Evolutionary conservation across 92 coral and sea anemone species (phyloP).

Genomic region (Phenganax stokvisi): DNA sequence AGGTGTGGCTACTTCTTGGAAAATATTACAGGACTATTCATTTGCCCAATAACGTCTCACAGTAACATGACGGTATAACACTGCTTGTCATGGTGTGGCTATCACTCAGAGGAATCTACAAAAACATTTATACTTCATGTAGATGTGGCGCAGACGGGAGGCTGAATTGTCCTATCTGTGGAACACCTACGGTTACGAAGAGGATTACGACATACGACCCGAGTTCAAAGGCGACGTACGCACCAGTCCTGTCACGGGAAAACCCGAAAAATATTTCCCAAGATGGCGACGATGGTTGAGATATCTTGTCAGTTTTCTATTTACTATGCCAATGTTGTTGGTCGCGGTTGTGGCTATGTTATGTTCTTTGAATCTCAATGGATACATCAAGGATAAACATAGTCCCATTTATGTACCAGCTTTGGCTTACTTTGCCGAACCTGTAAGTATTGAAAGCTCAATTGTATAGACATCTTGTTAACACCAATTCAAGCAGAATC

Average conservation of each 20-base stretch:
- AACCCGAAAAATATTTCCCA: constrained; percentile 86
- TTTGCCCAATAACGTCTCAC: too few relatives aligned
- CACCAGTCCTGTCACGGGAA: constrained; percentile 87
- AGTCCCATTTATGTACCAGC: constrained; percentile 84
- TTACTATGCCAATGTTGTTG: constrained; percentile 75
- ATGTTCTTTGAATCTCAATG: constrained; percentile 89
- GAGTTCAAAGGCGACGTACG: constrained; percentile 72
- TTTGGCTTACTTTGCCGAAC: constrained; percentile 89
- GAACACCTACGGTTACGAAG: constrained; percentile 75
- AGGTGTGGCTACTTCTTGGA: too few relatives aligned
- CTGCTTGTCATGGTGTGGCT: too few relatives aligned
- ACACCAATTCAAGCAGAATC: too few relatives aligned
- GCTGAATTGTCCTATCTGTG: constrained; percentile 75
- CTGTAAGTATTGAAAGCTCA: constrained; percentile 51
- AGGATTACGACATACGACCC: constrained; percentile 70
- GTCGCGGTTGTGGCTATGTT: constrained; percentile 94
- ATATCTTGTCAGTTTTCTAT: constrained; percentile 72
- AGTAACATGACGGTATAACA: too few relatives aligned
- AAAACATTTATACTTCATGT: neutral
- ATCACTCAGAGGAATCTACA: neutral
- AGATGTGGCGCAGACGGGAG: constrained; percentile 92
- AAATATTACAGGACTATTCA: too few relatives aligned
- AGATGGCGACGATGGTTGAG: constrained; percentile 96
- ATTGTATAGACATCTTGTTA: neutral
- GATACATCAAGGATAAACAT: constrained; percentile 92